phyloP scores from a whole-genome alignment of 2,888 invertebrate species.

The Unio delphinus region DNA sequence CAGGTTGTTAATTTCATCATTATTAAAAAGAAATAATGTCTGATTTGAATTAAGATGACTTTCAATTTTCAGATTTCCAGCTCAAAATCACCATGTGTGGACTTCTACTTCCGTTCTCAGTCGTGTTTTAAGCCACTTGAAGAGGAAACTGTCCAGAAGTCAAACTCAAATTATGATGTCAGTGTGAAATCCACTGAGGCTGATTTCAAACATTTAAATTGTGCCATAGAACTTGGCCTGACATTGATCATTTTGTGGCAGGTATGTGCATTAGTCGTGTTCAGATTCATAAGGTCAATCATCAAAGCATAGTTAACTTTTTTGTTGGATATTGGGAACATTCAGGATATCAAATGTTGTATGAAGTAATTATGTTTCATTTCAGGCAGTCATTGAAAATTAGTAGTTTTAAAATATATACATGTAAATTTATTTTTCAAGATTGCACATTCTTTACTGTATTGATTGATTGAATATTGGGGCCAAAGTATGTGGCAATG shows the following conservation, averaged over 20 bases:
- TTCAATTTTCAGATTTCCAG: constrained; percentile 57
- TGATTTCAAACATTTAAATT: constrained; percentile 41
- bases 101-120: constrained; percentile 65
- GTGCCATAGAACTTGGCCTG: constrained; percentile 60
- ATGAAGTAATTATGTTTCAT: neutral
- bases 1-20: too few relatives aligned
- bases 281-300: neutral
- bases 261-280: constrained; percentile 33
- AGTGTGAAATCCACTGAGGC: constrained; percentile 1
- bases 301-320: neutral
- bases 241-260: constrained; percentile 67
- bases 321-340: neutral
- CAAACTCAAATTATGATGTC: constrained; percentile 10
- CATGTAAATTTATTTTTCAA: too few relatives aligned
- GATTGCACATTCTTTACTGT: too few relatives aligned
- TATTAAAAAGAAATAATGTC: too few relatives aligned
- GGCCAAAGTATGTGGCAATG: too few relatives aligned
- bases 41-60: constrained; percentile 1
- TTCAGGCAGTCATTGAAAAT: too few relatives aligned
- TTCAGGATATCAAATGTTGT: neutral
- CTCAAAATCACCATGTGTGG: constrained; percentile 64
- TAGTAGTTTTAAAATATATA: too few relatives aligned
- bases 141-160: constrained; percentile 14
- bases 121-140: constrained; percentile 27
- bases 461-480: too few relatives aligned